Evolutionary conservation across 1,140 invertebrate species (phyloP).

Genomic region (Saccostrea cuccullata): DNA sequence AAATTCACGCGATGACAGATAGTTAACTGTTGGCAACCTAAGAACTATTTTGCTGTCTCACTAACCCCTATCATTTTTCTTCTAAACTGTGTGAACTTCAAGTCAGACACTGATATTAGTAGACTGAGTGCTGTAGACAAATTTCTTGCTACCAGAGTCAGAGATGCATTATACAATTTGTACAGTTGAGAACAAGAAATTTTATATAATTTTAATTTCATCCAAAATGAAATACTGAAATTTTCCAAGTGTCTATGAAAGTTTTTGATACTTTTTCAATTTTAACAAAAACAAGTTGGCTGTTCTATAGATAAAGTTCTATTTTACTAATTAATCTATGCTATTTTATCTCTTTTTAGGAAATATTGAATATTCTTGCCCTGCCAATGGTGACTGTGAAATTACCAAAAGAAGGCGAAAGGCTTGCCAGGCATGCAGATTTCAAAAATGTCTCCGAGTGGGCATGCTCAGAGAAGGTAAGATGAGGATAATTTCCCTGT

Average conservation of each 20-base stretch:
- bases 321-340: not conserved
- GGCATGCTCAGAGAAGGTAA: slow-evolving; percentile 97
- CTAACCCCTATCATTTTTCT: not conserved
- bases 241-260: too few species aligned
- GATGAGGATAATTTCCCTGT: not conserved
- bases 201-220: too few species aligned
- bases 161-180: too few species aligned
- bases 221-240: too few species aligned
- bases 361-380: slow-evolving; percentile 99
- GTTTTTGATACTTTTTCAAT: too few species aligned
- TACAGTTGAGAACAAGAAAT: too few species aligned
- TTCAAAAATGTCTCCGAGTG: slow-evolving; percentile 97
- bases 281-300: too few species aligned
- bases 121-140: too few species aligned
- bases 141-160: too few species aligned
- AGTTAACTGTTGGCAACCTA: not conserved
- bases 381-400: slow-evolving; percentile 98
- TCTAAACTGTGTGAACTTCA: too few species aligned
- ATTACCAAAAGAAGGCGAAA: slow-evolving; percentile 98
- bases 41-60: not conserved
- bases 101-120: too few species aligned
- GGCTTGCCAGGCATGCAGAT: slow-evolving; percentile 95
- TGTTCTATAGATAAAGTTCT: not conserved
- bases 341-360: slow-evolving; percentile 81
- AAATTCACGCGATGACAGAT: slow-evolving; percentile 7